Base-by-base conservation (phyloP, 2,888 invertebrate genomes). In the Argyra leucocephala region DNA sequence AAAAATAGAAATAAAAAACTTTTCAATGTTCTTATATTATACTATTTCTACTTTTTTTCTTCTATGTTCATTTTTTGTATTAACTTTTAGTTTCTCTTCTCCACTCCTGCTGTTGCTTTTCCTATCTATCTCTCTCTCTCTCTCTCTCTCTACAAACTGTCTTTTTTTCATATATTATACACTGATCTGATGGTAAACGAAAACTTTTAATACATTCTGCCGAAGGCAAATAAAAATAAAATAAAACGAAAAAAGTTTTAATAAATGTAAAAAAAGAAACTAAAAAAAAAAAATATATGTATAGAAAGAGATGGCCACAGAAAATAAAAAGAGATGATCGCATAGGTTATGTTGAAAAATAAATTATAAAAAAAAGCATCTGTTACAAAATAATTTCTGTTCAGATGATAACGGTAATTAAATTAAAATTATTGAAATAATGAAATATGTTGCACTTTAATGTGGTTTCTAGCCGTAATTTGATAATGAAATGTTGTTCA, bases 171-270 rank as follows among this genome's bases (percentile, higher is more conserved):
- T 31, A 31, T 31, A 7, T 31, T 31, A 7, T 31, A 31, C 10
- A 7, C 10, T 31, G 5, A 5, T 31, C 31, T 31, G 31, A n/a
- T n/a, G n/a, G n/a, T n/a, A 31, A 31, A 31, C 7, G 12, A 48
- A 48, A 48, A 48, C 48, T 48, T 48, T 48, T 48, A 48, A 48
- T 48, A 48, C 48, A 48, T 48, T 48, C 48, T 48, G 48, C 48
- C 48, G 48, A 48, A 15, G 15, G 48, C 48, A 48, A 48, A 48
- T 48, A n/a, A 31, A 31, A 31, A 31, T 31, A 5, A 31, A 10
- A 31, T 31, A 31, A 10, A 10, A 31, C n/a, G n/a, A 31, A 5
- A 31, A 31, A 31, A 31, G 31, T 31, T 31, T 7, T 31, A 31
- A 31, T 10, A 31, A 31, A 48, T 18, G 18, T 3, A 48, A 18